phyloP scores from a whole-genome alignment of 2,888 invertebrate species.

The Cerceris ruficornis region DNA sequence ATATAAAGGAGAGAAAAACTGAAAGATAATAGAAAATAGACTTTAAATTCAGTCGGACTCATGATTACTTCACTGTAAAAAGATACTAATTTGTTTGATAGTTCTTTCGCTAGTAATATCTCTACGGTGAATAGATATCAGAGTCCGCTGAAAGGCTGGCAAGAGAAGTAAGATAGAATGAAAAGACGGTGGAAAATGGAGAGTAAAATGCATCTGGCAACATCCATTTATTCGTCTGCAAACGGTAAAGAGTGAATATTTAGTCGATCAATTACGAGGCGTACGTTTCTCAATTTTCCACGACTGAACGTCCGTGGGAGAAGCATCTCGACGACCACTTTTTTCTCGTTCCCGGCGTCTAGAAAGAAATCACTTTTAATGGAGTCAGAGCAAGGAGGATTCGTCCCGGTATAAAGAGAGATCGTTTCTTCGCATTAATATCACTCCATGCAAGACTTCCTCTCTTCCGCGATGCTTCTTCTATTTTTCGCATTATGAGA shows the following conservation, averaged over 20 bases:
- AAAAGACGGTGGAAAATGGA: background rate
- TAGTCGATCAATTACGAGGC: slow-evolving; percentile 53
- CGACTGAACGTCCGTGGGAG: slow-evolving; percentile 13
- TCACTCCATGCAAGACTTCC: slow-evolving; percentile 56
- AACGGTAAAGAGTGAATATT: slow-evolving; percentile 50
- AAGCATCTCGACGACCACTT: slow-evolving; percentile 15
- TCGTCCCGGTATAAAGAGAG: slow-evolving; percentile 50
- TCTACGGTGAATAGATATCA: too few relatives aligned
- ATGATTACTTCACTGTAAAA: too few relatives aligned
- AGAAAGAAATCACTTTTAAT: slow-evolving; percentile 56
- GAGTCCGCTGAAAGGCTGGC: too few relatives aligned
- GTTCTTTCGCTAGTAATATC: too few relatives aligned
- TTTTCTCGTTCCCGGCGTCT: background rate
- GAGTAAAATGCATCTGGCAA: background rate
- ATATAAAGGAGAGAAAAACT: background rate
- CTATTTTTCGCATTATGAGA: slow-evolving; percentile 62
- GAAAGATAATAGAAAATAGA: background rate
- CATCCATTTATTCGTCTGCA: slow-evolving; percentile 29
- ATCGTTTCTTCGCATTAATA: slow-evolving; percentile 67
- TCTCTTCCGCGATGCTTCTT: slow-evolving; percentile 40
- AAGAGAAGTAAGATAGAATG: background rate
- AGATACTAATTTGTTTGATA: too few relatives aligned
- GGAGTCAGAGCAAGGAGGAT: slow-evolving; percentile 54
- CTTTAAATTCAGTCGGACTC: too few relatives aligned
- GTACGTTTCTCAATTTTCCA: slow-evolving; percentile 32